Conservation (phyloP, 64 coral and sea anemone species). For the Anthopleura sola region DNA sequence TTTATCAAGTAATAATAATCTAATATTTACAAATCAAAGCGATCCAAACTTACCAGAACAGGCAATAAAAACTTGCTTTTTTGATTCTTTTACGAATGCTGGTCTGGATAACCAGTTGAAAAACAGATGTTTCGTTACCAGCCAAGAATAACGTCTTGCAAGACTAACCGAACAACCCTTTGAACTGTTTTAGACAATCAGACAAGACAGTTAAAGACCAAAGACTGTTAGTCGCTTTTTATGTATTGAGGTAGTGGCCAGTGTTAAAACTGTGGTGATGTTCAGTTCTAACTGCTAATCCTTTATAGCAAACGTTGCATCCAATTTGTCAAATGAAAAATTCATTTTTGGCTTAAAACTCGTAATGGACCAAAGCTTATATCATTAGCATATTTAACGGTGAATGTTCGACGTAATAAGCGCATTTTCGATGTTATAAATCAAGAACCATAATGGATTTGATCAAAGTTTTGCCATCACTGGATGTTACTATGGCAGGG, state of each 20-base stretch:
- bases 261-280: background rate
- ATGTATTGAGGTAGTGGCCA: background rate
- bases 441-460: background rate
- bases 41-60: too few species aligned
- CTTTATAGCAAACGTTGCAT: background rate
- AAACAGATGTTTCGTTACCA: too few species aligned
- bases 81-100: too few species aligned
- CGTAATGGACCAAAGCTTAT: background rate
- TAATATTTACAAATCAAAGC: too few species aligned
- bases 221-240: background rate
- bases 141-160: too few species aligned
- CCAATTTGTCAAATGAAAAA: conserved; percentile 7
- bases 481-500: background rate
- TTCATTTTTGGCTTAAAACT: background rate
- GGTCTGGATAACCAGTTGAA: too few species aligned
- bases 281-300: background rate
- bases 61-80: too few species aligned
- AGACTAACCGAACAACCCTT: background rate
- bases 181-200: background rate
- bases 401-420: background rate
- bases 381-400: background rate
- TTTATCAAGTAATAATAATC: too few species aligned
- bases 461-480: background rate
- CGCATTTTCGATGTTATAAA: background rate
- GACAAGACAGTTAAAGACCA: background rate